These are phyloP conservation scores for Amphibalanus amphitrite DNA, from an alignment of 1,140 invertebrate genomes.

Conservation along the genomic window DNA sequence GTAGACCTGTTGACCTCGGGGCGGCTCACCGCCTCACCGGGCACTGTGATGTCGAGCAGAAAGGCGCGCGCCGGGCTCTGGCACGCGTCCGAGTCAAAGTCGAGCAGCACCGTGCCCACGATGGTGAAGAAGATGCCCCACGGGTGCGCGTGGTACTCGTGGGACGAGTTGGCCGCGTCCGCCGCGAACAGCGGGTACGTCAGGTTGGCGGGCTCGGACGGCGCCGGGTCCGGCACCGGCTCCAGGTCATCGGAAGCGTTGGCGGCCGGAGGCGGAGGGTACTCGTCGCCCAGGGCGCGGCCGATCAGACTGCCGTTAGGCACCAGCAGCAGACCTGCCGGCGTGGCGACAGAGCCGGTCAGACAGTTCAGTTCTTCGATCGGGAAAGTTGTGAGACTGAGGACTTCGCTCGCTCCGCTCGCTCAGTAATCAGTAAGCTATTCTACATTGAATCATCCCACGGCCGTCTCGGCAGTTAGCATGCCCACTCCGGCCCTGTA, in stretches of 20 bases:
- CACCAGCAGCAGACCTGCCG: conserved; percentile 63
- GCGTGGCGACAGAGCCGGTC: too few relatives aligned
- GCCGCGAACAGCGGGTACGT: not conserved
- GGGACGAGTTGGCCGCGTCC: not conserved
- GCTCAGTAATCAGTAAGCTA: too few relatives aligned
- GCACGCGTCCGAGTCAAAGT: conserved; percentile 91
- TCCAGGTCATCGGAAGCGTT: too few relatives aligned
- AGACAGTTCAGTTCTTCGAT: too few relatives aligned
- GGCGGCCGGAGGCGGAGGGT: not conserved
- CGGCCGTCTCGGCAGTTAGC: too few relatives aligned
- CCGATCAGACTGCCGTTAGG: conserved; percentile 78
- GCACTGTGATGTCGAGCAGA: conserved; percentile 74
- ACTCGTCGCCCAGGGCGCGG: conserved; percentile 51
- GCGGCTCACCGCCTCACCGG: conserved; percentile 49
- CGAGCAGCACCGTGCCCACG: conserved; percentile 76
- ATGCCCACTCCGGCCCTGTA: too few relatives aligned
- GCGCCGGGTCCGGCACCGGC: not conserved
- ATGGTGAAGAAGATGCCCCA: conserved; percentile 86
- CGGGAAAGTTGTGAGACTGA: too few relatives aligned
- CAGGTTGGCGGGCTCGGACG: not conserved
- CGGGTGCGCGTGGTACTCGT: conserved; percentile 33
- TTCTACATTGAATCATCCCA: too few relatives aligned
- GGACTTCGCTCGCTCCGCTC: too few relatives aligned
- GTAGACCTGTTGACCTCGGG: too few relatives aligned
- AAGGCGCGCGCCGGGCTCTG: conserved; percentile 85